These are phyloP conservation scores for Platycnemis pennipes DNA, from an alignment of 2,888 invertebrate species.

Conservation along the genomic window DNA sequence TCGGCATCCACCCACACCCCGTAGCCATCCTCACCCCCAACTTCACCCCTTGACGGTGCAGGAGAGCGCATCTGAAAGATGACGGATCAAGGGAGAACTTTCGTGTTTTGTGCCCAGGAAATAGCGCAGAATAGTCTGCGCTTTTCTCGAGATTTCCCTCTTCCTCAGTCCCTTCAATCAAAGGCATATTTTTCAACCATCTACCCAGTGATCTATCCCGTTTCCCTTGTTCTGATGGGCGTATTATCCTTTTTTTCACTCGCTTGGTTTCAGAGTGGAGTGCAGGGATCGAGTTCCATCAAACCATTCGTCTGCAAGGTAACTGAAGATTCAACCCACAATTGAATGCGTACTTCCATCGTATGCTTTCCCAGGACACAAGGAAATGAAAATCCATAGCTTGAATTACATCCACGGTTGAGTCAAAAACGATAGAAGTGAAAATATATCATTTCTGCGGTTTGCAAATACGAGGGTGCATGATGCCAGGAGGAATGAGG, in stretches of 20 bases:
- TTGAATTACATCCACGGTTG: no score
- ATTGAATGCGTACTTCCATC: no score
- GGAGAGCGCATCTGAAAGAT: not conserved
- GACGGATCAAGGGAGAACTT: not conserved
- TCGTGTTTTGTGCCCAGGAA: not conserved
- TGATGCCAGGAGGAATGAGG: no score
- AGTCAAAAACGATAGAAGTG: no score
- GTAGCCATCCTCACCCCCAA: not conserved
- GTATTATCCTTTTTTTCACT: not conserved
- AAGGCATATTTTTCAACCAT: not conserved
- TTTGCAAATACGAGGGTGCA: no score
- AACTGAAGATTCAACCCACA: no score
- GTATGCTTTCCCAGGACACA: no score
- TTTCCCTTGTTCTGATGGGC: not conserved
- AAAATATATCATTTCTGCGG: no score
- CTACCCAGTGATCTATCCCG: not conserved
- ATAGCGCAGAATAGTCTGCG: not conserved
- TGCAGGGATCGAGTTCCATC: not conserved
- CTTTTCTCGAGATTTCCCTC: not conserved
- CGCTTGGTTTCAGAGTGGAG: not conserved
- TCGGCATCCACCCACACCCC: not conserved
- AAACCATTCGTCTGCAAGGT: no score
- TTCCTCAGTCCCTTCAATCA: not conserved
- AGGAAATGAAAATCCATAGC: no score
- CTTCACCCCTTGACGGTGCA: not conserved